Percentiles rank a stretch among this genome's conserved stretches.
Conservation (phyloP, 2,888 invertebrate species). For the Eupithecia subfuscata region DNA sequence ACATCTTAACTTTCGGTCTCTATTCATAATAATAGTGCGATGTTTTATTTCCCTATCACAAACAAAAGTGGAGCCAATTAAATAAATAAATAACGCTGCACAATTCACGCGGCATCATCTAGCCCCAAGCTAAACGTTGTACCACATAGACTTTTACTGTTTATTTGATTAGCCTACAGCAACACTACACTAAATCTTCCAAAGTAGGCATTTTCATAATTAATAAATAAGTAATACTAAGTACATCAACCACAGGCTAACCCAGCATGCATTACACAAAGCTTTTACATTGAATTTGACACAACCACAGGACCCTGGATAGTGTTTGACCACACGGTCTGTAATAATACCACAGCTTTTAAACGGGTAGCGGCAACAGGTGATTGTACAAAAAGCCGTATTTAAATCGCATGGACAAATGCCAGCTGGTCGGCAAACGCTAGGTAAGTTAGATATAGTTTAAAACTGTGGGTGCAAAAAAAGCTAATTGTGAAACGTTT, state of each 20-base stretch:
- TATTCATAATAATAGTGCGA: too few relatives aligned
- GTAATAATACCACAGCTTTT: conserved; percentile 19
- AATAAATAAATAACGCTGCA: too few relatives aligned
- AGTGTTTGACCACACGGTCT: background rate
- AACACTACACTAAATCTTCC: too few relatives aligned
- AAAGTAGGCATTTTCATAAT: too few relatives aligned
- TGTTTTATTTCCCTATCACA: background rate
- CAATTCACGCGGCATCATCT: too few relatives aligned
- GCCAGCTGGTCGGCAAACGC: conserved; percentile 2
- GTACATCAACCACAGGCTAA: too few relatives aligned
- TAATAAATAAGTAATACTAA: too few relatives aligned
- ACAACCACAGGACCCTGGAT: background rate
- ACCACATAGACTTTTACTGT: too few relatives aligned
- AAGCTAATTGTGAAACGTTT: background rate
- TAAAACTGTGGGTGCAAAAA: background rate
- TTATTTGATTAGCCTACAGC: too few relatives aligned
- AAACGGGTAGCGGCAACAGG: conserved; percentile 23
- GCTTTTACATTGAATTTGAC: background rate
- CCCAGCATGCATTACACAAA: too few relatives aligned
- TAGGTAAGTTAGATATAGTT: background rate
- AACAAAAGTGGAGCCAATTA: background rate
- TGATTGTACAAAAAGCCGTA: conserved; percentile 28
- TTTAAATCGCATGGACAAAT: conserved; percentile 19
- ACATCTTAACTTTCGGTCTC: too few relatives aligned
- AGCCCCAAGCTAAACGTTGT: too few relatives aligned